A percentile compares a stretch with the other conserved stretches of the same genome.
These are phyloP conservation scores for Exaiptasia diaphana DNA, from an alignment of 64 coral and sea anemone genomes.

Conservation along the genomic window DNA sequence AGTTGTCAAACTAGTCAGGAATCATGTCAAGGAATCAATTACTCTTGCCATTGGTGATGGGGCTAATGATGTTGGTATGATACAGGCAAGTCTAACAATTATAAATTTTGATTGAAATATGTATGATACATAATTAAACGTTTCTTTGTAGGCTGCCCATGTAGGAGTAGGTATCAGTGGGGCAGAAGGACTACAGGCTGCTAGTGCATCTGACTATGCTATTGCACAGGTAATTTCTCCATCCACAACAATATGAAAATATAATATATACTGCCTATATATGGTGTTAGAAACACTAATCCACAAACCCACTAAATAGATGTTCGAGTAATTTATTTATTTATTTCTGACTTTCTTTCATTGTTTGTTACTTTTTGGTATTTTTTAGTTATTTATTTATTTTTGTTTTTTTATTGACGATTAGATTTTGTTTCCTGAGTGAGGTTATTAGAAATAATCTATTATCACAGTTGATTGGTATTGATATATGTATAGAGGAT, in stretches of 20 bases:
- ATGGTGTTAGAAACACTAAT: too few relatives aligned
- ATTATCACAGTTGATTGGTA: too few relatives aligned
- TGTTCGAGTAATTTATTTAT: too few relatives aligned
- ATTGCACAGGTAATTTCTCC: slow-evolving; percentile 74
- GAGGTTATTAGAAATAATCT: too few relatives aligned
- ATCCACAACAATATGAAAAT: background rate
- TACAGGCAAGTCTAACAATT: slow-evolving; percentile 57
- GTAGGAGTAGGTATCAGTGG: slow-evolving; percentile 97
- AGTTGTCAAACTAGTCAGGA: slow-evolving; percentile 86
- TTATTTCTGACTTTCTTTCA: background rate
- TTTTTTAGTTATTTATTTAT: too few relatives aligned
- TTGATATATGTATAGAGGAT: too few relatives aligned
- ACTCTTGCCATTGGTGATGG: slow-evolving; percentile 98
- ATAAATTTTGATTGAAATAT: background rate
- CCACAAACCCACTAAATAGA: too few relatives aligned
- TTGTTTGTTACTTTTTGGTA: background rate
- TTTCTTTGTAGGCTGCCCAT: slow-evolving; percentile 75
- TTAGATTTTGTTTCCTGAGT: too few relatives aligned
- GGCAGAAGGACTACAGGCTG: slow-evolving; percentile 92
- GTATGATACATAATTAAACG: background rate
- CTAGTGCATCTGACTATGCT: slow-evolving; percentile 96
- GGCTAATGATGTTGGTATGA: slow-evolving; percentile 99
- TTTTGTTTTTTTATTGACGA: too few relatives aligned
- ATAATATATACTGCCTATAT: too few relatives aligned
- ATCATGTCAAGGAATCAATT: slow-evolving; percentile 88